Evolutionary conservation across 1,140 invertebrate genomes (phyloP).

Genomic region (Ridgeia piscesae): DNA sequence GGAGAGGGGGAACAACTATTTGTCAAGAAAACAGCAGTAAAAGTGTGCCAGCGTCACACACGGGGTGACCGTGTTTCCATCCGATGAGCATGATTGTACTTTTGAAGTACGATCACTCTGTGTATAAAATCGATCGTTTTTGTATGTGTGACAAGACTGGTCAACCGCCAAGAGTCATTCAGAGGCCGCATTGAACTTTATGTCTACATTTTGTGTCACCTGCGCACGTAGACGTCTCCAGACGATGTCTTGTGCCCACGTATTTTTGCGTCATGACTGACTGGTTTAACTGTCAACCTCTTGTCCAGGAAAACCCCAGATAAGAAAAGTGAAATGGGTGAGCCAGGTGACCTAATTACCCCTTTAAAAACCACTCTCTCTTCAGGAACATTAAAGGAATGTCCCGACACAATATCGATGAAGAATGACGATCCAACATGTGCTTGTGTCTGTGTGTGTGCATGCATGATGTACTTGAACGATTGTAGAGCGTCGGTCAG

Average conservation of each 20-base stretch:
- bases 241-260: not conserved
- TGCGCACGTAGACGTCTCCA: not conserved
- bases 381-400: not conserved
- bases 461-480: not conserved
- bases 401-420: not conserved
- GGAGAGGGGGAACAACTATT: not conserved
- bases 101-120: not conserved
- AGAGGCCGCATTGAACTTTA: not conserved
- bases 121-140: not conserved
- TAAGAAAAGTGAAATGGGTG: not conserved
- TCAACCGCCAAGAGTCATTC: not conserved
- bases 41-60: not conserved
- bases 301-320: not conserved
- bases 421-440: not conserved
- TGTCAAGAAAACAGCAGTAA: not conserved
- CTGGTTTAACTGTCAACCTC: not conserved
- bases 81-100: not conserved
- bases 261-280: not conserved
- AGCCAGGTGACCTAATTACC: not conserved
- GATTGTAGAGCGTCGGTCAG: not conserved
- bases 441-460: not conserved
- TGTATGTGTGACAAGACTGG: not conserved
- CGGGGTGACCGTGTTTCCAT: not conserved
- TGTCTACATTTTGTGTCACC: not conserved
- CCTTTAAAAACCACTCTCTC: not conserved